These are phyloP conservation scores for Piscicola geometra DNA, from an alignment of 2,888 invertebrate genomes.

Conservation along the genomic window DNA sequence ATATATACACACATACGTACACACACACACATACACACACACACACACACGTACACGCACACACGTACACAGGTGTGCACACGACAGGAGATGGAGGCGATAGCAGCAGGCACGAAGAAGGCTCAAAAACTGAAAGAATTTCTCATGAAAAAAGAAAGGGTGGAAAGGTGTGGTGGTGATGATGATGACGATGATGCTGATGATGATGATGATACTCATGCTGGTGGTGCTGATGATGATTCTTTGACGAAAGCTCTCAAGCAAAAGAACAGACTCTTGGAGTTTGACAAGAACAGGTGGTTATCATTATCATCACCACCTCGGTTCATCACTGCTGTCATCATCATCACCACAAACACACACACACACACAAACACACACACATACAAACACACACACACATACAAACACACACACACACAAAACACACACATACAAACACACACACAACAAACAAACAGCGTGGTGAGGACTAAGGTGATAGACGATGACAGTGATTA, in stretches of 20 bases:
- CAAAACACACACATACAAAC: too few relatives aligned
- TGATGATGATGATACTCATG: background rate
- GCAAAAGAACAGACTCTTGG: slow-evolving; percentile 74
- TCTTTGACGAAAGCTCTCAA: slow-evolving; percentile 68
- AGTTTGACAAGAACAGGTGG: slow-evolving; percentile 76
- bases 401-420: too few relatives aligned
- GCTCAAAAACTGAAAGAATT: slow-evolving; percentile 65
- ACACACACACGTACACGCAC: too few relatives aligned
- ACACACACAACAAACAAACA: slow-evolving; percentile 51
- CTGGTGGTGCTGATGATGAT: background rate
- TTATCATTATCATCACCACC: too few relatives aligned
- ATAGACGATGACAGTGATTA: slow-evolving; percentile 93
- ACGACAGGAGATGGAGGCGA: slow-evolving; percentile 66
- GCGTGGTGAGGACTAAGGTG: slow-evolving; percentile 69
- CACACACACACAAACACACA: too few relatives aligned
- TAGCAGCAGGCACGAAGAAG: slow-evolving; percentile 66
- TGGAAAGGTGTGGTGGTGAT: background rate
- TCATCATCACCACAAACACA: too few relatives aligned
- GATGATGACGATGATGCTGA: background rate
- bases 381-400: too few relatives aligned
- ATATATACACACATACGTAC: too few relatives aligned
- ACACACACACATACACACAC: too few relatives aligned
- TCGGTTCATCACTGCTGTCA: too few relatives aligned
- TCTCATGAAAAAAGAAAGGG: slow-evolving; percentile 59
- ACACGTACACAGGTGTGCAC: slow-evolving; percentile 71